Evolutionary conservation across 2,888 invertebrate genomes (phyloP).

Genomic region (Pachliopta kotzebuea): DNA sequence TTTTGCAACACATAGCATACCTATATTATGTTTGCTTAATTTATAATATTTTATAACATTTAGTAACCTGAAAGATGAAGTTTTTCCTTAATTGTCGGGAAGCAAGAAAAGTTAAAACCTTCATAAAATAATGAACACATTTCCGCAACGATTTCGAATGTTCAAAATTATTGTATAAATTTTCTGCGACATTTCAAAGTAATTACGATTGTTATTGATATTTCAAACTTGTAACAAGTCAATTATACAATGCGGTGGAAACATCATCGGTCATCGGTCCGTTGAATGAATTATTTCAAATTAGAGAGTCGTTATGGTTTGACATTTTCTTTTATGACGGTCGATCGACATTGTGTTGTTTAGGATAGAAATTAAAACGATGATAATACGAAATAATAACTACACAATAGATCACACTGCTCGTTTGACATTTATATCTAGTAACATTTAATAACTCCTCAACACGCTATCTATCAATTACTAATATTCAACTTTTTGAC

Average conservation of each 20-base stretch:
- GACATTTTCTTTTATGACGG: constrained; percentile 59
- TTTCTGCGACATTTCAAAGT: constrained; percentile 32
- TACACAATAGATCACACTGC: constrained; percentile 52
- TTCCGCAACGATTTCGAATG: background rate
- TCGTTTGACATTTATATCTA: constrained; percentile 72
- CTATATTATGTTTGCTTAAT: too few species aligned
- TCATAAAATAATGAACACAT: background rate
- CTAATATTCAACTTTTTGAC: background rate
- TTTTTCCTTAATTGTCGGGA: too few species aligned
- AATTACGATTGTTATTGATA: constrained; percentile 42
- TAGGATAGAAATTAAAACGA: constrained; percentile 61
- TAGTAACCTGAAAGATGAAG: too few species aligned
- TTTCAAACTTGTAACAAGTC: constrained; percentile 42
- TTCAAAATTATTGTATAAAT: constrained; percentile 20
- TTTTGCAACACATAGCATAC: too few species aligned
- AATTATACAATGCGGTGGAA: constrained; percentile 46
- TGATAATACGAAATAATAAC: constrained; percentile 65
- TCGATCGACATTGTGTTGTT: constrained; percentile 54
- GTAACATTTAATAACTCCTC: constrained; percentile 63
- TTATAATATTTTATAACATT: too few species aligned
- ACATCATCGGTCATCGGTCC: constrained; percentile 34
- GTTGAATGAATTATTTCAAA: constrained; percentile 38
- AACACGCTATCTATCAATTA: constrained; percentile 76
- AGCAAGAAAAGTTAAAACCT: too few species aligned
- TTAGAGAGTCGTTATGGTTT: constrained; percentile 56